Base-by-base conservation (phyloP, 2,888 invertebrate species). In the Diadegma fenestrale region DNA sequence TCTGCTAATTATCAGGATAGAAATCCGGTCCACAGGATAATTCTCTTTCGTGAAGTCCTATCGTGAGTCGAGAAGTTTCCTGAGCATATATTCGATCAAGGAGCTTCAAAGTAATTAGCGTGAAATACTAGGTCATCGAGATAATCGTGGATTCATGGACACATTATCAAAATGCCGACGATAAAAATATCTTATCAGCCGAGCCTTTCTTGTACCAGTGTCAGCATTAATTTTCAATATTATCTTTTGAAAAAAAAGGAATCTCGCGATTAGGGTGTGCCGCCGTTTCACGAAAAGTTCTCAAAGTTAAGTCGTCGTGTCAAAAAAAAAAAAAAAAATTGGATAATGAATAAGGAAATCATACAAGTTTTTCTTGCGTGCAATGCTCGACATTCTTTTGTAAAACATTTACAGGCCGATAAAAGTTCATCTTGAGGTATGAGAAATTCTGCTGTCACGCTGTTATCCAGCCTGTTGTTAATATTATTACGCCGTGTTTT, bases 401-500 rank as follows among this genome's bases (percentile, higher is more conserved):
- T 61, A 33, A 26, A 69, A 63, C 48, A 51, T 84, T 54, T n/a
- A 33, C 37, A 63, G 17, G 80, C 71, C 71, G 76, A 80, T 84
- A 73, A 81, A 81, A 84, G 68, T 81, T 81, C 51, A 58, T 43
- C 43, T 63, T 43, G 22, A 41, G 78, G 26, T 30, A 22, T 54
- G 76, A 68, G 76, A 58, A 80, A 76, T n/a, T 63, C n/a, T 19
- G 30, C 75, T 58, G 58, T 45, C 71, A 61, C 69, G 71, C 48
- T 66, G 78, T 76, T 66, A 75, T 41, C 37, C 54, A 41, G 68
- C 12, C 75, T 19, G 73, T 69, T 75, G 68, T 58, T 79, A 79
- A 85, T 85, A 79, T 83, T 63, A 83, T 85, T 64, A 71, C 69
- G 43, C 48, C 72, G 48, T 82, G 54, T 75, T 71, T 75, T 19